phyloP scores from a whole-genome alignment of 2,797 vertebrate genomes.

The Coranthus polyacanthus region DNA sequence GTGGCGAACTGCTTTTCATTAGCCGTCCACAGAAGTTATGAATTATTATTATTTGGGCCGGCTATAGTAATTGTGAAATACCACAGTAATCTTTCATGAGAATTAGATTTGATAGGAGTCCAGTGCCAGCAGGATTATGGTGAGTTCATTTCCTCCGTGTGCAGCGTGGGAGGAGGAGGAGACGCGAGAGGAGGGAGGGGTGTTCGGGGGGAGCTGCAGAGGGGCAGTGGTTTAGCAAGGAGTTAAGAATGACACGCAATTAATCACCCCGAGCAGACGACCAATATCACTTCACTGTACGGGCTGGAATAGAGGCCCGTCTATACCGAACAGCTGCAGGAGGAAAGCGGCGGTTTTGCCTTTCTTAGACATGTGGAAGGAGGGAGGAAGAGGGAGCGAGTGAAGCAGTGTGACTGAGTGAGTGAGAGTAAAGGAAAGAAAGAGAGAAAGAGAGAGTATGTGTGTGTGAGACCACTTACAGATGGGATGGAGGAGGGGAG shows the following conservation, averaged over 20 bases:
- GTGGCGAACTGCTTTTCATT: conserved; percentile 27
- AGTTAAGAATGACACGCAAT: conserved; percentile 88
- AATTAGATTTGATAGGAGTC: conserved; percentile 62
- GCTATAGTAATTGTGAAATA: conserved; percentile 43
- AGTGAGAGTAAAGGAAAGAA: conserved; percentile 37
- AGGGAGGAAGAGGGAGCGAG: conserved; percentile 40
- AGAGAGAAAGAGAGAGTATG: conserved; percentile 3
- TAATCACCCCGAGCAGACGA: conserved; percentile 82
- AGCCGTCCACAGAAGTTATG: conserved; percentile 15
- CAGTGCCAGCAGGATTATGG: conserved; percentile 64
- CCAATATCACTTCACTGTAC: conserved; percentile 84
- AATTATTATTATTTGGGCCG: conserved; percentile 42
- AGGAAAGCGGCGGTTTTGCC: conserved; percentile 69
- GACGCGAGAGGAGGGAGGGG: conserved; percentile 13
- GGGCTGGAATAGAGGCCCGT: conserved; percentile 80
- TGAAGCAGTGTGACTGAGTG: conserved; percentile 31
- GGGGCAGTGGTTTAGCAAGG: conserved; percentile 84
- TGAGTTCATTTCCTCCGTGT: conserved; percentile 75
- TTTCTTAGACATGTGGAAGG: conserved; percentile 79
- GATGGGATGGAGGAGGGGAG: conserved; percentile 76
- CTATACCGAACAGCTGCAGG: conserved; percentile 84
- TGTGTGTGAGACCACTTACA: conserved; percentile 54
- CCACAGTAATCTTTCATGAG: conserved; percentile 60
- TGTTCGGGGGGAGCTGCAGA: conserved; percentile 68
- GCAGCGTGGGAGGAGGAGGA: conserved; percentile 48